Evolutionary conservation across 2,888 invertebrate genomes (phyloP), one percentile per base, ranked within the genome.

Genomic region (Nebria salina): DNA sequence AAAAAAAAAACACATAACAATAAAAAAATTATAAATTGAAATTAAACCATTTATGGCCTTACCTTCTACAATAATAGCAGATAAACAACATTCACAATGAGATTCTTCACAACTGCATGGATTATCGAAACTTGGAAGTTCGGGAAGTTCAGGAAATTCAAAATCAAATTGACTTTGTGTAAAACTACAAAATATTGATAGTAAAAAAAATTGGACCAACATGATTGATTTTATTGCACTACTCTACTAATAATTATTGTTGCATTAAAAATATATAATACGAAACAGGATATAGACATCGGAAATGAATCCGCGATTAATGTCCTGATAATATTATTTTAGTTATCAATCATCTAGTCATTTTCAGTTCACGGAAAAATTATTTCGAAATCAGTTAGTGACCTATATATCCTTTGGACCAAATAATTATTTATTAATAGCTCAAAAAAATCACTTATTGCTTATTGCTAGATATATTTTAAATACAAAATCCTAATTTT

Each of bases 51-150:
- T 64, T 43, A 72, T 72, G 66, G 73, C 79, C 74, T 74, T 68
- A 66, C 73, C 73, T 34, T 25, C 79, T 43, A 79, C 74, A 26
- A 79, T 66, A 26, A 68, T 65, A 15, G 65, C 75, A 26, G 73
- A 66, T 13, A 79, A 26, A 68, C 79, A 79, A 42, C 79, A 79
- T 74, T 79, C 79, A 66, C 79, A 79, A 26, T 68, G 54, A 5
- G 74, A 41, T 20, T 68, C 68, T 65, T 75, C 68, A 54, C 79
- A 79, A 11, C 11, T 26, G 68, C 79, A 79, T 9, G 79, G 77
- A 2, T 26, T 25, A 25, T 77, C 72, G 72, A 77, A 65, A 65
- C 34, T 13, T 20, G 42, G 34, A 42, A 76, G 42, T 42, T 74
- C 74, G 41, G 42, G 34, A 42, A 76, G 42, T 42, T 74, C 74